Percentiles rank a stretch among this genome's conserved stretches.
Evolutionary conservation across 2,797 vertebrate species (phyloP).

Genomic region (Petrocephalus schoutedeni): DNA sequence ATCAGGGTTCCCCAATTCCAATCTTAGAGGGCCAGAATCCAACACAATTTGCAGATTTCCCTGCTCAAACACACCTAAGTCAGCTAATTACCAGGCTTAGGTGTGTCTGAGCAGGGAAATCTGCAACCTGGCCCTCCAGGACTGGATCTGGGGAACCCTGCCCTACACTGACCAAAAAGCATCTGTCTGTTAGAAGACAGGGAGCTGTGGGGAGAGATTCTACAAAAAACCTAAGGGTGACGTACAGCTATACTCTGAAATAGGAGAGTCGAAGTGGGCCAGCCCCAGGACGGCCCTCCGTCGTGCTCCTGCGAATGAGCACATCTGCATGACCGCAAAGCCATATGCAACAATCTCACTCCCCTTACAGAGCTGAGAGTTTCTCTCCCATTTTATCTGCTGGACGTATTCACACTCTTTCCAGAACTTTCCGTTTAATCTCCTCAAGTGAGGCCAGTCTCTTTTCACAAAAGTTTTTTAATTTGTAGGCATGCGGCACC

Average conservation of each 20-base stretch:
- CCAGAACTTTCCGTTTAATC: background rate
- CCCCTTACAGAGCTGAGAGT: background rate
- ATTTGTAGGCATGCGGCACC: background rate
- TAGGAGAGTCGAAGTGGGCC: background rate
- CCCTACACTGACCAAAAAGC: background rate
- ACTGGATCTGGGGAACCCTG: background rate
- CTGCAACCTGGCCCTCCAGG: background rate
- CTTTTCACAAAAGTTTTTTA: background rate
- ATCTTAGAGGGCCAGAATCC: background rate
- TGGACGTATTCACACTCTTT: background rate
- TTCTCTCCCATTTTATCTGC: background rate
- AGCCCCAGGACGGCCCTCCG: background rate
- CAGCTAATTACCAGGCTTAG: background rate
- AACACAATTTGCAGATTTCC: background rate
- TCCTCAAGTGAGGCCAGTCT: background rate
- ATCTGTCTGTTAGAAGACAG: background rate
- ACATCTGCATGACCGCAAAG: background rate
- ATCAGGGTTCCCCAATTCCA: background rate
- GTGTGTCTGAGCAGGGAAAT: background rate
- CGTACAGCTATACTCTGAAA: background rate
- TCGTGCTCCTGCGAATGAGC: background rate
- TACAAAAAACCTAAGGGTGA: background rate
- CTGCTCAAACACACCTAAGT: background rate
- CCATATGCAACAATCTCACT: background rate
- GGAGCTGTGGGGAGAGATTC: background rate